A percentile compares a stretch with the other conserved stretches of the same genome.
Conservation (phyloP, 2,113 vertebrate species). For the Anoura caudifer region DNA sequence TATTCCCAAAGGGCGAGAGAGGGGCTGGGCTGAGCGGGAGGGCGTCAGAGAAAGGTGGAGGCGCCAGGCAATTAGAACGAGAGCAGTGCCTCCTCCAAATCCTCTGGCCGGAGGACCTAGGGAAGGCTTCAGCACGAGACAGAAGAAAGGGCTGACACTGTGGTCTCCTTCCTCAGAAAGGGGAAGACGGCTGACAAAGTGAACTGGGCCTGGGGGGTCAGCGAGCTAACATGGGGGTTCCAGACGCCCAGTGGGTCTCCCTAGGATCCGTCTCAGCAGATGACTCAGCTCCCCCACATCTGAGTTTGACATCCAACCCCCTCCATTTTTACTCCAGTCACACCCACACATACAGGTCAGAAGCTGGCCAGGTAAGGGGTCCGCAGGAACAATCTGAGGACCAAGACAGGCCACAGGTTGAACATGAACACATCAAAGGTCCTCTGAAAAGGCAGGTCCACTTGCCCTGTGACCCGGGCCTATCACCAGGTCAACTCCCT, state of each 20-base stretch:
- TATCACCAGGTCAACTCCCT: not conserved
- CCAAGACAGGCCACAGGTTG: not conserved
- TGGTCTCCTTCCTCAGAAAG: not conserved
- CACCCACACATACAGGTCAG: not conserved
- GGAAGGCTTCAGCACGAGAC: not conserved
- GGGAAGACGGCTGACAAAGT: not conserved
- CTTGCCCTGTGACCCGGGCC: too few species aligned
- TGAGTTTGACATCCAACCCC: not conserved
- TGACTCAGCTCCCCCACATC: not conserved
- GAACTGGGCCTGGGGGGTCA: not conserved
- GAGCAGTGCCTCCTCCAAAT: constrained; percentile 38
- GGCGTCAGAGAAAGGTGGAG: not conserved
- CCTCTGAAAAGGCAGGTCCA: not conserved
- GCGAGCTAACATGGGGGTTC: not conserved
- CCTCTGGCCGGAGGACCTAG: constrained; percentile 6
- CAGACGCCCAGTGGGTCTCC: not conserved
- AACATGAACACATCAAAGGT: not conserved
- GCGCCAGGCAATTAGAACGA: constrained; percentile 37
- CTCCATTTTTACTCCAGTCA: not conserved
- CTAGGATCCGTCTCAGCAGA: not conserved
- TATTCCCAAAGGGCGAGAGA: not conserved
- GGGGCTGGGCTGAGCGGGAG: not conserved
- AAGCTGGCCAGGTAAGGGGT: not conserved
- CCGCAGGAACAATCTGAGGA: not conserved
- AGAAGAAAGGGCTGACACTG: not conserved